Evolutionary conservation across 2,113 vertebrate species (phyloP).

Genomic region (Heloderma charlesbogerti): DNA sequence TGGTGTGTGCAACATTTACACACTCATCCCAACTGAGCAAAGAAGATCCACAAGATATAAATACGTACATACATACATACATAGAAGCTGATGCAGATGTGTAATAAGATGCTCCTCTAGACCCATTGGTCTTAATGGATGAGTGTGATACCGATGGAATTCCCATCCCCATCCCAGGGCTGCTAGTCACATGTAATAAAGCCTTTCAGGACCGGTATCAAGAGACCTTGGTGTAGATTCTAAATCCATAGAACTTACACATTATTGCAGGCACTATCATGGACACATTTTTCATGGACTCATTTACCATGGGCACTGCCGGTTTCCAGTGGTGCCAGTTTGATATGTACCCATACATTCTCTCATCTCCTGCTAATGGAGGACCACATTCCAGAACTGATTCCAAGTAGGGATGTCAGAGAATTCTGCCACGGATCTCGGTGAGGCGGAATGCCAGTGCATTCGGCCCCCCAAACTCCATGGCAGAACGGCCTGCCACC

Average conservation of each 20-base stretch:
- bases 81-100: neutral
- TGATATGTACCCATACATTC: neutral
- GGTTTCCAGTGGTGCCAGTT: neutral
- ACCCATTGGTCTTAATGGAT: neutral
- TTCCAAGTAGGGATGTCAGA: too few relatives aligned
- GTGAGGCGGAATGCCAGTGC: too few relatives aligned
- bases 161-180: neutral
- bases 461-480: too few relatives aligned
- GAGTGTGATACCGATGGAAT: neutral
- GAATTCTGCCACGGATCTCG: too few relatives aligned
- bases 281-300: neutral
- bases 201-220: neutral
- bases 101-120: neutral
- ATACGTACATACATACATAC: too few relatives aligned
- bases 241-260: neutral
- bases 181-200: neutral
- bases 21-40: neutral
- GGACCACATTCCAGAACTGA: neutral
- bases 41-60: neutral
- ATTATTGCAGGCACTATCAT: neutral
- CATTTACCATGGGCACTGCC: neutral
- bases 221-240: neutral
- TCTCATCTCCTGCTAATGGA: neutral
- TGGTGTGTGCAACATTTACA: neutral
- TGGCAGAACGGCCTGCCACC: too few relatives aligned